phyloP scores from a whole-genome alignment of 1,140 invertebrate species.

The Scylla paramamosain region DNA sequence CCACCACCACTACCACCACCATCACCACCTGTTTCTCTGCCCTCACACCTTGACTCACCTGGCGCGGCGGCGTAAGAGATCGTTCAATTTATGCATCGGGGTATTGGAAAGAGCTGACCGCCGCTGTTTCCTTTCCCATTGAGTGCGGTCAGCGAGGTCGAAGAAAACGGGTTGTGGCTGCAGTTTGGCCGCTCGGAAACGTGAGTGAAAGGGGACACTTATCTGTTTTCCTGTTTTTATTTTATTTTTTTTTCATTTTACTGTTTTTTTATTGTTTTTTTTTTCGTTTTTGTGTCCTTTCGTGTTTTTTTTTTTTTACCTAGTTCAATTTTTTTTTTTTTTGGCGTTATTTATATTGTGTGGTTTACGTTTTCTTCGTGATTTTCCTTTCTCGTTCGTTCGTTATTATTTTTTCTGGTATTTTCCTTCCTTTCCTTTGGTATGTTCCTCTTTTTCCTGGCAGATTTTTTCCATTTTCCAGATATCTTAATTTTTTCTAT shows the following conservation, averaged over 20 bases:
- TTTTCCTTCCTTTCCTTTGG: neutral
- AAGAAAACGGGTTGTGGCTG: neutral
- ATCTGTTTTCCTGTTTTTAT: neutral
- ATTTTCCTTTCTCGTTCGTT: too few relatives aligned
- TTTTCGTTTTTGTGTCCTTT: neutral
- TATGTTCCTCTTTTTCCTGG: neutral
- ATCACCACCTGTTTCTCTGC: neutral
- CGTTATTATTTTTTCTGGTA: neutral
- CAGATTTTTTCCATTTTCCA: too few relatives aligned
- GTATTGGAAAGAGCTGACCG: neutral
- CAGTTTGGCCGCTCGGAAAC: neutral
- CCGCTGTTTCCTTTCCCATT: neutral
- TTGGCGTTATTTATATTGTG: too few relatives aligned
- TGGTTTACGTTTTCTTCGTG: too few relatives aligned
- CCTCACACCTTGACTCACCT: too few relatives aligned
- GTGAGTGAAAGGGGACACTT: neutral
- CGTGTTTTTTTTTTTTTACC: too few relatives aligned
- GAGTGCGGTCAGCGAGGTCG: neutral
- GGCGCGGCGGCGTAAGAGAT: neutral
- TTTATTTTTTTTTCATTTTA: neutral
- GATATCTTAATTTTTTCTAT: neutral
- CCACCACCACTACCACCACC: neutral
- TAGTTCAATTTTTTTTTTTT: too few relatives aligned
- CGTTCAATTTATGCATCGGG: neutral
- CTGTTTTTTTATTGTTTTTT: neutral